Evolutionary conservation across 2,113 vertebrate species (phyloP).

Genomic region (Sigmodon hispidus): DNA sequence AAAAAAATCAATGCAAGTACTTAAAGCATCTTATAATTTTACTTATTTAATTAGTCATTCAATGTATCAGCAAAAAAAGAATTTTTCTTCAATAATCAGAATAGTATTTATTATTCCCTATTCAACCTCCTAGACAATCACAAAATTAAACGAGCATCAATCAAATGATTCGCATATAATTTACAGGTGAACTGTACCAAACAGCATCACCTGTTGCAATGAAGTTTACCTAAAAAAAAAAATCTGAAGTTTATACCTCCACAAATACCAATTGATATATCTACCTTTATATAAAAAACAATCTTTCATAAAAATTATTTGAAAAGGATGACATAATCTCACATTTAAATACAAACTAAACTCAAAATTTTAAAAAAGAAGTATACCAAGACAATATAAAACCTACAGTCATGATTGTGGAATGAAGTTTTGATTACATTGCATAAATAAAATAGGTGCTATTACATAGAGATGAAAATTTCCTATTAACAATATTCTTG

Average conservation of each 20-base stretch:
- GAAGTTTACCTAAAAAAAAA: background rate
- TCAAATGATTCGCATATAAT: background rate
- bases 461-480: background rate
- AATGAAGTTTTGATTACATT: background rate
- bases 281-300: background rate
- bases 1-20: conserved; percentile 35
- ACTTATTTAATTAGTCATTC: conserved; percentile 44
- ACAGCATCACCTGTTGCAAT: background rate
- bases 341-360: conserved; percentile 9
- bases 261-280: background rate
- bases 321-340: background rate
- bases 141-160: conserved; percentile 24
- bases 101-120: conserved; percentile 14
- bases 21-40: conserved; percentile 50
- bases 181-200: background rate
- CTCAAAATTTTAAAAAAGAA: background rate
- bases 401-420: background rate
- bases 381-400: background rate
- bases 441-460: background rate
- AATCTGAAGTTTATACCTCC: background rate
- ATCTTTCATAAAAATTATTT: background rate
- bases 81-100: conserved; percentile 25
- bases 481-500: no score
- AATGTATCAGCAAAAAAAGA: conserved; percentile 17
- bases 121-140: background rate